Evolutionary conservation across 2,797 vertebrate species (phyloP).

Genomic region (Huso huso): DNA sequence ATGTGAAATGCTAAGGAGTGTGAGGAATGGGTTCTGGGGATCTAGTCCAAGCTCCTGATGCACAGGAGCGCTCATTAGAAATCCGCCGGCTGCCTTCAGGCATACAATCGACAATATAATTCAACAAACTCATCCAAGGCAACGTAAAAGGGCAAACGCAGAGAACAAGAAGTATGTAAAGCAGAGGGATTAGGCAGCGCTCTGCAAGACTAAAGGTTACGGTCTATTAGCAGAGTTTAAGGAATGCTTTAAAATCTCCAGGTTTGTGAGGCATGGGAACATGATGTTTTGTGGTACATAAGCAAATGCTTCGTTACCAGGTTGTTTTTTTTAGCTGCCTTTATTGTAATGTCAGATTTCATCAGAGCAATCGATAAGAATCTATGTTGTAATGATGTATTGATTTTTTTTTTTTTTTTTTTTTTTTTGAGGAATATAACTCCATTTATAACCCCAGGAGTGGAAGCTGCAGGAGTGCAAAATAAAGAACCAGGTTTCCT

Average conservation of each 20-base stretch:
- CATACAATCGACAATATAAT: constrained; percentile 54
- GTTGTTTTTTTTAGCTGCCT: constrained; percentile 33
- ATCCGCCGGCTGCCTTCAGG: constrained; percentile 5
- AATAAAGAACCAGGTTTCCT: constrained; percentile 73
- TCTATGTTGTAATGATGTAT: constrained; percentile 92
- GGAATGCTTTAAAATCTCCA: background rate
- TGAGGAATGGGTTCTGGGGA: too few species aligned
- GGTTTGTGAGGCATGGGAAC: background rate
- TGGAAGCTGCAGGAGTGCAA: constrained; percentile 74
- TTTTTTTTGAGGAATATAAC: constrained; percentile 62
- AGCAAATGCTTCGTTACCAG: background rate
- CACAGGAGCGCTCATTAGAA: too few species aligned
- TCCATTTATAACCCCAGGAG: constrained; percentile 88
- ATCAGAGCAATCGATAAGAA: constrained; percentile 51
- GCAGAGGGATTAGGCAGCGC: constrained; percentile 56
- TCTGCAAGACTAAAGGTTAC: constrained; percentile 60
- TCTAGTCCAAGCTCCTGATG: too few species aligned
- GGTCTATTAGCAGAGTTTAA: constrained; percentile 54
- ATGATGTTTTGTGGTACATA: background rate
- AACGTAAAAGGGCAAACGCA: constrained; percentile 26
- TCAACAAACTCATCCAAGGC: too few species aligned
- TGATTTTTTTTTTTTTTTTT: constrained; percentile 63
- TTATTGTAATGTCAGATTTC: constrained; percentile 41
- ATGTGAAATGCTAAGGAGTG: too few species aligned
- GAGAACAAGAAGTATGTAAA: constrained; percentile 75